phyloP scores from a whole-genome alignment of 2,888 invertebrate species.

The Sphinx pinastri region DNA sequence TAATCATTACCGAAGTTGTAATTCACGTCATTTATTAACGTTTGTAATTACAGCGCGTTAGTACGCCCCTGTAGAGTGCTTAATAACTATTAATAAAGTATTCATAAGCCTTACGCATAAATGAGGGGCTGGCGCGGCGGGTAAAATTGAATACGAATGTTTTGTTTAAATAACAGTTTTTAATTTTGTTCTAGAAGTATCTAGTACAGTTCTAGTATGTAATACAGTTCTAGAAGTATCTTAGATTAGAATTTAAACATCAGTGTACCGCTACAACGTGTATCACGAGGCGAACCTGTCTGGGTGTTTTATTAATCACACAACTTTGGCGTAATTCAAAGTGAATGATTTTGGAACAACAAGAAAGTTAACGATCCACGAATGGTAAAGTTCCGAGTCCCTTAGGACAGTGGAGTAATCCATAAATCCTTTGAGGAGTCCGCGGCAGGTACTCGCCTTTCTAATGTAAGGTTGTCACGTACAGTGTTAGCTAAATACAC shows the following conservation, averaged over 20 bases:
- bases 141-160: neutral
- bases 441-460: conserved; percentile 48
- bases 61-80: conserved; percentile 31
- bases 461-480: conserved; percentile 46
- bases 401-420: conserved; percentile 67
- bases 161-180: too few species aligned
- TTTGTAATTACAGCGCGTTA: conserved; percentile 28
- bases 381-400: conserved; percentile 63
- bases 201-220: too few species aligned
- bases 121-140: neutral
- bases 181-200: too few species aligned
- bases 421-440: conserved; percentile 59
- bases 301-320: conserved; percentile 10
- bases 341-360: conserved; percentile 47
- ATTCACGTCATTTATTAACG: conserved; percentile 28
- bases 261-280: neutral
- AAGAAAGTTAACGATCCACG: conserved; percentile 56
- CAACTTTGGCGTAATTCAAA: conserved; percentile 16
- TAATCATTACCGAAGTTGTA: conserved; percentile 26
- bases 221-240: too few species aligned
- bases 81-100: conserved; percentile 38
- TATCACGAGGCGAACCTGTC: neutral
- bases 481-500: conserved; percentile 33
- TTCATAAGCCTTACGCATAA: conserved; percentile 31
- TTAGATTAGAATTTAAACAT: neutral